Evolutionary conservation across 2,113 vertebrate species (phyloP), one percentile per base, ranked within the genome.

Genomic region (Bufo gargarizans): DNA sequence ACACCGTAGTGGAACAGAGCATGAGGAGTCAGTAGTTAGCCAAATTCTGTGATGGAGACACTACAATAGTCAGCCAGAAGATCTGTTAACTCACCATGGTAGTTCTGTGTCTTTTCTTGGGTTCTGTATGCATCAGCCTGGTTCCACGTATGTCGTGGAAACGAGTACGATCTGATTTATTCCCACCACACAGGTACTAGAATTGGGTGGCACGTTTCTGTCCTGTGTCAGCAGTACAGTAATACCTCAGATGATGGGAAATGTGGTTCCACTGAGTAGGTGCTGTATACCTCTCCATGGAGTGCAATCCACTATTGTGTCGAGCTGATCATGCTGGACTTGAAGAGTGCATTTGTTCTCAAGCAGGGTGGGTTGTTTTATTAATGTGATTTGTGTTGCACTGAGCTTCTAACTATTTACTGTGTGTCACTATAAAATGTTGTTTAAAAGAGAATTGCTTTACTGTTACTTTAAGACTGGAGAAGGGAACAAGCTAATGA

Each of bases 311-410:
- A 81, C 47, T 86, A 49, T 79, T 78, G 59, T 86, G 67, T 8
- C 49, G 59, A 43, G 58, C 20, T 17, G 69, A 69, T 69, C 67
- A 45, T 43, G 72, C 22, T 79, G 63, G 43, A 59, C 45, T 55
- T 83, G 55, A 71, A 67, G 6, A 61, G 74, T 65, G 82, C 33
- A 69, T 82, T 59, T 72, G 80, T 67, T 71, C 87, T 89, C 17
- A 45, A 56, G 43, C 10, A 53, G 82, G 53, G 81, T 59, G 74
- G 82, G 72, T 63, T 84, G 58, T 89, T 69, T 77, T 88, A 59
- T 88, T 89, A 77, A 89, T 89, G 87, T 89, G 81, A 84, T 82
- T 80, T 89, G 72, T 89, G 87, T 89, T 89, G 87, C 87, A 89
- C 87, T 89, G 82, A 89, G 87, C 74, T 88, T 84, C 79, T 84